phyloP scores from a whole-genome alignment of 2,113 vertebrate species.

The Nannospalax galili region DNA sequence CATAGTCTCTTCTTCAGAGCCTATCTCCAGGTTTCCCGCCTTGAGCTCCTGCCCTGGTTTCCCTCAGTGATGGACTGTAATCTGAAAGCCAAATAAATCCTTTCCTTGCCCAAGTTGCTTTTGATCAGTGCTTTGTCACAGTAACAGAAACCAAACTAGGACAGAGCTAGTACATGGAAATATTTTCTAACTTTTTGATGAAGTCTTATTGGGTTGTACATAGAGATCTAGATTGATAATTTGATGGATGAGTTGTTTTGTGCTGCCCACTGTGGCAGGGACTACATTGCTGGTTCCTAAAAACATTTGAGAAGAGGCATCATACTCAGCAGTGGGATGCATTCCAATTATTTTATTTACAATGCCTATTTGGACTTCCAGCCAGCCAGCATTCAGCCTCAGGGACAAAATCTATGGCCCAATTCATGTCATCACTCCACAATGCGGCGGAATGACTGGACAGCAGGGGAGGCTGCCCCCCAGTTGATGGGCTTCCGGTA shows the following conservation, averaged over 20 bases:
- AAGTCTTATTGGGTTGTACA: not conserved
- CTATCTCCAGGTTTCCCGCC: no score
- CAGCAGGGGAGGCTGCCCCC: slow-evolving; percentile 88
- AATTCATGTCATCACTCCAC: slow-evolving; percentile 80
- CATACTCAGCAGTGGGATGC: slow-evolving; percentile 60
- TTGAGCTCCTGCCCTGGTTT: no score
- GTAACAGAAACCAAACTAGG: no score
- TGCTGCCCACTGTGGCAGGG: no score
- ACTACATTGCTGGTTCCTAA: not conserved
- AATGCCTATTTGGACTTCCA: slow-evolving; percentile 31
- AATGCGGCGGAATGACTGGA: slow-evolving; percentile 93
- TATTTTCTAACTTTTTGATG: slow-evolving; percentile 40
- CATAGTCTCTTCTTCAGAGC: no score
- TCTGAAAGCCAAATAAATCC: no score
- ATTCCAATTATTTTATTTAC: slow-evolving; percentile 83
- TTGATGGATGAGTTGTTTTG: not conserved
- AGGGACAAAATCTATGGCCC: not conserved
- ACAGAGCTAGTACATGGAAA: not conserved
- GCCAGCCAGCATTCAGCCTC: not conserved
- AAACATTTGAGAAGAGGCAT: slow-evolving; percentile 51
- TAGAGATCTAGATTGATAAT: not conserved
- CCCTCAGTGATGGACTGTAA: no score
- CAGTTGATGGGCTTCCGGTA: slow-evolving; percentile 94
- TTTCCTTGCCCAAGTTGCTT: no score
- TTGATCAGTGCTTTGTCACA: no score